Percentiles rank a stretch among this genome's conserved stretches.
These are phyloP conservation scores for Cremastinae sp. DNA, from an alignment of 2,888 invertebrate species.

Conservation along the genomic window DNA sequence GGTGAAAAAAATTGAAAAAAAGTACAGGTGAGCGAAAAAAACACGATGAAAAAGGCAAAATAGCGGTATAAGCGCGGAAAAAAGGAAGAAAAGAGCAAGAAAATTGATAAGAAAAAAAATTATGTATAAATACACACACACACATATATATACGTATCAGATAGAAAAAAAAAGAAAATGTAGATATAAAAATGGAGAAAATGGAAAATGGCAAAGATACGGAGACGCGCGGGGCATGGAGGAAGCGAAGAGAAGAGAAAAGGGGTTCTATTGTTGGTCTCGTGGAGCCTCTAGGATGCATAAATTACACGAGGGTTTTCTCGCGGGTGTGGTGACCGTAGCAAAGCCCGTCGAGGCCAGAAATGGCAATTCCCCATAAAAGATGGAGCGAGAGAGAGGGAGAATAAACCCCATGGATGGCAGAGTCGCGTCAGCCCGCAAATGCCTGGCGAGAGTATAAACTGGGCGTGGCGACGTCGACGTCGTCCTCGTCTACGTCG, in stretches of 20 bases:
- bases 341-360: conserved; percentile 42
- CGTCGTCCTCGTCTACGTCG: conserved; percentile 28
- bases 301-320: conserved; percentile 60
- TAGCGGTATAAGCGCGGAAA: too few relatives aligned
- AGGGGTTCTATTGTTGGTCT: conserved; percentile 55
- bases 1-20: conserved; percentile 4
- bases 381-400: not conserved
- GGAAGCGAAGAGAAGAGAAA: conserved; percentile 23
- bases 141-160: not conserved
- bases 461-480: conserved; percentile 63
- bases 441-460: conserved; percentile 53
- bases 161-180: conserved; percentile 1
- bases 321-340: conserved; percentile 53
- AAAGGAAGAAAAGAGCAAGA: not conserved
- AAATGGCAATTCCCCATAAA: conserved; percentile 36
- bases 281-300: conserved; percentile 61
- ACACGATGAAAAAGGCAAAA: not conserved
- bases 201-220: conserved; percentile 6
- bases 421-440: conserved; percentile 62
- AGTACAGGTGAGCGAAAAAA: too few relatives aligned
- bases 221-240: conserved; percentile 8
- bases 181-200: not conserved
- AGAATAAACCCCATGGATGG: conserved; percentile 45
- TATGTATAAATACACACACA: not conserved
- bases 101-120: not conserved